These are phyloP conservation scores for Atta cephalotes DNA, from an alignment of 1,140 invertebrate species.

Conservation along the genomic window DNA sequence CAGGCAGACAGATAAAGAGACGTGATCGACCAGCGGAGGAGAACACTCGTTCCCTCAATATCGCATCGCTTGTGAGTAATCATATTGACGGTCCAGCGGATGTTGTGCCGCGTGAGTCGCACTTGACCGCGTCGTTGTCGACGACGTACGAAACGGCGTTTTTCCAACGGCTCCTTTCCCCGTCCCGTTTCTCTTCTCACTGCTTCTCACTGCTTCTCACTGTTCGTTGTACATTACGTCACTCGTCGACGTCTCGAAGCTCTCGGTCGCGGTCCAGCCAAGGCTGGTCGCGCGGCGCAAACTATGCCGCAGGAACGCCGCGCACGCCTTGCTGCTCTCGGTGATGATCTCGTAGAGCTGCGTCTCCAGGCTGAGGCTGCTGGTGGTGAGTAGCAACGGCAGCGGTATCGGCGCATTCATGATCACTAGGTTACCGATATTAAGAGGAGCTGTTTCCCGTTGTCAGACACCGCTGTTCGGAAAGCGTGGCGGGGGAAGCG, in stretches of 20 bases:
- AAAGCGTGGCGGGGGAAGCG: constrained; percentile 90
- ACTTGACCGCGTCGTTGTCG: not conserved
- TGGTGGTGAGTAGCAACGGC: constrained; percentile 77
- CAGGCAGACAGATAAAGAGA: constrained; percentile 1
- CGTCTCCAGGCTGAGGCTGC: constrained; percentile 84
- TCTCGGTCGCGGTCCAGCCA: constrained; percentile 66
- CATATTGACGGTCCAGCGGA: not conserved
- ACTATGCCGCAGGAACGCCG: constrained; percentile 86
- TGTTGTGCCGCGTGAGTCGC: not conserved
- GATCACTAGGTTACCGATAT: constrained; percentile 85
- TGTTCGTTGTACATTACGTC: constrained; percentile 23
- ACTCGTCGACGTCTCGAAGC: constrained; percentile 46
- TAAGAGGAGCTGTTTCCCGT: constrained; percentile 88
- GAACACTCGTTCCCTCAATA: not conserved
- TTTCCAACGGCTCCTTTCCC: not conserved
- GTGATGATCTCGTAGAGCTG: constrained; percentile 87
- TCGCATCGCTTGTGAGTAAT: not conserved
- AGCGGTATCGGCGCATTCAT: constrained; percentile 84
- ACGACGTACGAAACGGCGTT: not conserved
- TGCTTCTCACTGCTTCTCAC: constrained; percentile 32
- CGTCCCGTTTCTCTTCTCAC: not conserved
- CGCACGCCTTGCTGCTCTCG: constrained; percentile 87
- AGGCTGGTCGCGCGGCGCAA: constrained; percentile 74
- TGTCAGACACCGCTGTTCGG: constrained; percentile 90
- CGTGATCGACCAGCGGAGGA: constrained; percentile 13